Conservation (phyloP, 2,113 vertebrate genomes). For the Anoplopoma fimbria region DNA sequence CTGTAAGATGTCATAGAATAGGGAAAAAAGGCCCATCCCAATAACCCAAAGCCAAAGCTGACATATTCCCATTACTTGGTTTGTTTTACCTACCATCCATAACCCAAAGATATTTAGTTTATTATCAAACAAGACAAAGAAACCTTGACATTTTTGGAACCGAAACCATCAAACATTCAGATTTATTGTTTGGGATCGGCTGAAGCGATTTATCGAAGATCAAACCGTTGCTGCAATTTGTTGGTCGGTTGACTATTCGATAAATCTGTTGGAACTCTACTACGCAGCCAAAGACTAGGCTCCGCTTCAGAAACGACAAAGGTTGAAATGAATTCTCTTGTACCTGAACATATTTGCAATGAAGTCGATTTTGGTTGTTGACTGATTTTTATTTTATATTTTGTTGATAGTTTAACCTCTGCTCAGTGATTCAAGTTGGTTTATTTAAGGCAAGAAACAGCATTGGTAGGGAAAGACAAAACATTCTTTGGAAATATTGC, state of each 20-base stretch:
- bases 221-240: background rate
- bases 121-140: background rate
- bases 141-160: background rate
- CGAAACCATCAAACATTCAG: background rate
- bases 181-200: background rate
- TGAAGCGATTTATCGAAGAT: background rate
- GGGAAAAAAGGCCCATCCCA: background rate
- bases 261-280: background rate
- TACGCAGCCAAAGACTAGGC: background rate
- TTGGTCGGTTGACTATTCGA: background rate
- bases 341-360: background rate
- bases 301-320: background rate
- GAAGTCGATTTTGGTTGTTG: background rate
- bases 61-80: background rate
- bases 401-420: background rate
- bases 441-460: background rate
- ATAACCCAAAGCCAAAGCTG: background rate
- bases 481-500: background rate
- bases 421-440: conserved; percentile 16
- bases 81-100: background rate
- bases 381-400: no score
- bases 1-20: background rate
- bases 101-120: background rate
- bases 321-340: background rate
- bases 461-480: background rate